Conservation (phyloP, 2,888 invertebrate species). For the Falcaria lacertinaria region DNA sequence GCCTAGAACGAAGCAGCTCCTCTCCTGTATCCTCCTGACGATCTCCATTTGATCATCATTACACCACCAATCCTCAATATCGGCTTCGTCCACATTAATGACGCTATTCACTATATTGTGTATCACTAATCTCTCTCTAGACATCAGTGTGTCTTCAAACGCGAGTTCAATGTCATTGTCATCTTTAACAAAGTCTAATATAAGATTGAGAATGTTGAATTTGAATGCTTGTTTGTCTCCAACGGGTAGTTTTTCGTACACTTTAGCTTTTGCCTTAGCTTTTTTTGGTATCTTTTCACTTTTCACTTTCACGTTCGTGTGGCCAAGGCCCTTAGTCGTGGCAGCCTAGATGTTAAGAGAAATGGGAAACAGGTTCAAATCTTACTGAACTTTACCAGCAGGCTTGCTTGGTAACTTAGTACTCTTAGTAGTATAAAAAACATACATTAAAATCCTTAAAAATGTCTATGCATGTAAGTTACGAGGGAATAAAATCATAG, state of each 20-base stretch:
- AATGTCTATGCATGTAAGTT: too few species aligned
- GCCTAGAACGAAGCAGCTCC: conserved; percentile 32
- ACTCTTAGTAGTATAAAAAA: too few species aligned
- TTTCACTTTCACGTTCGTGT: conserved; percentile 4
- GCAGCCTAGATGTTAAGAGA: conserved; percentile 21
- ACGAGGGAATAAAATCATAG: too few species aligned
- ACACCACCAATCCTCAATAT: conserved; percentile 8
- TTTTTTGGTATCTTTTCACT: neutral
- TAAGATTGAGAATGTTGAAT: conserved; percentile 31
- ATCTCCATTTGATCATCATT: conserved; percentile 22
- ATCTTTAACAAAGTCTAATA: conserved; percentile 49
- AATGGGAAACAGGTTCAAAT: neutral
- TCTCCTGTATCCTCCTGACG: conserved; percentile 27
- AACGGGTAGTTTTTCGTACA: neutral
- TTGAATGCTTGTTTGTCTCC: conserved; percentile 20
- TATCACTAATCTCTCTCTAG: conserved; percentile 31
- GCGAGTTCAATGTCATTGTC: conserved; percentile 35
- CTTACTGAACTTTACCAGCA: too few species aligned
- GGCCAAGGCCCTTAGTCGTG: conserved; percentile 28
- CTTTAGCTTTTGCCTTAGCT: neutral
- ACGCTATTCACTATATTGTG: conserved; percentile 28
- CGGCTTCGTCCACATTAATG: conserved; percentile 11
- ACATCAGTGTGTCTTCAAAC: conserved; percentile 33
- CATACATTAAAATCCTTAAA: too few species aligned
- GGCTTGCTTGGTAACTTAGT: too few species aligned